phyloP scores from a whole-genome alignment of 2,113 vertebrate genomes.

The Lophotis ruficrista region DNA sequence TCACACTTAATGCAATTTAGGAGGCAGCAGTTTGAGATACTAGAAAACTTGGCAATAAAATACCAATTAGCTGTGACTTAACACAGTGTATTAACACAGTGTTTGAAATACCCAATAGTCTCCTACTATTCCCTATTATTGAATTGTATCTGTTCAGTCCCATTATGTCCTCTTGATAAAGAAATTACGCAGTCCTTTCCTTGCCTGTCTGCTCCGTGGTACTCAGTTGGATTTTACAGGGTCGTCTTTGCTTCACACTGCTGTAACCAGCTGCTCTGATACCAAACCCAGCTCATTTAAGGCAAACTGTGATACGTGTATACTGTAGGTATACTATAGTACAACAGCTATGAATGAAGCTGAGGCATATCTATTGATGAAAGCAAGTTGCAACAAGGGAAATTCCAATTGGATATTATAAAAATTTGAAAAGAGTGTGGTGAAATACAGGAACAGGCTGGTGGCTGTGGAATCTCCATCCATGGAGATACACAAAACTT shows the following conservation, averaged over 20 bases:
- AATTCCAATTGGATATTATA: not conserved
- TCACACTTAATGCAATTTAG: slow-evolving; percentile 26
- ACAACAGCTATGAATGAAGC: not conserved
- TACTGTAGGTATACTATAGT: not conserved
- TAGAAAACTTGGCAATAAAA: slow-evolving; percentile 33
- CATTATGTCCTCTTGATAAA: not conserved
- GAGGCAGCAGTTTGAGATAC: not conserved
- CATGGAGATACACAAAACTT: not conserved
- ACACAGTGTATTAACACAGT: not conserved
- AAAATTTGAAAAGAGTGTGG: not conserved
- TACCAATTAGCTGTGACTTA: slow-evolving; percentile 36
- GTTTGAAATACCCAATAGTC: not conserved
- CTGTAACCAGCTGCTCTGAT: not conserved
- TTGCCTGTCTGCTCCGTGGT: not conserved
- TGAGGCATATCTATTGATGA: not conserved
- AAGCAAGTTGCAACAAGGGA: not conserved
- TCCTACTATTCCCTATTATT: not conserved
- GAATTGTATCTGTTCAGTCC: not conserved
- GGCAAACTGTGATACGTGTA: not conserved
- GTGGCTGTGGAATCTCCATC: not conserved
- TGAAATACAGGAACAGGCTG: not conserved
- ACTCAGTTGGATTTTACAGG: not conserved
- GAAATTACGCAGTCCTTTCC: not conserved
- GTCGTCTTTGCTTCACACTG: not conserved
- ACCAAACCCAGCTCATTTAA: not conserved